A percentile compares a stretch with the other conserved stretches of the same genome.
Evolutionary conservation across 2,888 invertebrate species (phyloP).

Genomic region (Trichogramma evanescens): DNA sequence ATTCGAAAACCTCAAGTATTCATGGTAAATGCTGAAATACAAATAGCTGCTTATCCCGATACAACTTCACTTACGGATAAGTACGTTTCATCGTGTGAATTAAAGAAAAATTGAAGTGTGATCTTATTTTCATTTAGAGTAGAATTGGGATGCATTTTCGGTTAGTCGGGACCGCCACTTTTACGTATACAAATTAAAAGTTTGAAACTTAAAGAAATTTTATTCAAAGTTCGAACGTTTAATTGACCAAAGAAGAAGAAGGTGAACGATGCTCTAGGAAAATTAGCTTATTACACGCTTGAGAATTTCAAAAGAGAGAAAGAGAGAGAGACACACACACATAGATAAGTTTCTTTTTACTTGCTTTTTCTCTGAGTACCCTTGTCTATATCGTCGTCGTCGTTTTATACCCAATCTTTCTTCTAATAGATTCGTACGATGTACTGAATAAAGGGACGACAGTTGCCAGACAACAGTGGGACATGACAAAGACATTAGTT

Average conservation of each 20-base stretch:
- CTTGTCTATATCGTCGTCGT: not conserved
- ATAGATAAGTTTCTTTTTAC: slow-evolving; percentile 15
- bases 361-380: slow-evolving; percentile 9
- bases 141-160: too few species aligned
- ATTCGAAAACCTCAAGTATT: too few species aligned
- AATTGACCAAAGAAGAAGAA: not conserved
- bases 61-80: too few species aligned
- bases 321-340: not conserved
- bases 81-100: too few species aligned
- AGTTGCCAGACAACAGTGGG: slow-evolving; percentile 39
- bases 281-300: slow-evolving; percentile 12
- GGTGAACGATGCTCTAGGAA: slow-evolving; percentile 1
- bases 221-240: not conserved
- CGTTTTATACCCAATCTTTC: slow-evolving; percentile 7
- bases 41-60: too few species aligned
- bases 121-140: too few species aligned
- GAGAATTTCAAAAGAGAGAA: slow-evolving; percentile 2
- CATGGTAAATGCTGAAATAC: too few species aligned
- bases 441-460: slow-evolving; percentile 33
- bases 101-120: too few species aligned
- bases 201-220: not conserved
- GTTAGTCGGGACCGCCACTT: too few species aligned
- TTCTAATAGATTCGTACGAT: not conserved
- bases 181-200: not conserved
- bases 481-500: slow-evolving; percentile 45